phyloP scores from a whole-genome alignment of 2,888 invertebrate species.

The Cataglyphis altisquamis region DNA sequence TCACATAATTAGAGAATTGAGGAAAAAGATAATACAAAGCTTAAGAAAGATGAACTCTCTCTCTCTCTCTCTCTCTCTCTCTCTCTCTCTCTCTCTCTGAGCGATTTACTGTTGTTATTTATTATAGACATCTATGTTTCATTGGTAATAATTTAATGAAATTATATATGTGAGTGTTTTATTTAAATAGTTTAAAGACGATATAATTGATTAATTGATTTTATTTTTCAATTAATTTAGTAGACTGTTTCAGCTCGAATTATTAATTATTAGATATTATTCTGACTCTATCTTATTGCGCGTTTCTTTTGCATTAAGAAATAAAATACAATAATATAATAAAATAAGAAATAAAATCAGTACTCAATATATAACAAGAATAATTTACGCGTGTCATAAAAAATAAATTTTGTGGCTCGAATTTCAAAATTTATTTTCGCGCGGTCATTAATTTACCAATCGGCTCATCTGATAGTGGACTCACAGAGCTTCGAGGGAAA shows the following conservation, averaged over 20 bases:
- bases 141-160: not conserved
- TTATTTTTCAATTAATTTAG: not conserved
- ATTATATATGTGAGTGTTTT: not conserved
- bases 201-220: not conserved
- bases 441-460: not conserved
- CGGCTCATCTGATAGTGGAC: not conserved
- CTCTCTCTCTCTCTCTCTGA: not conserved
- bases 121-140: not conserved
- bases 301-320: not conserved
- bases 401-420: not conserved
- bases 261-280: not conserved
- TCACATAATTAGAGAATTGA: not conserved
- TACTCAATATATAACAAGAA: no score
- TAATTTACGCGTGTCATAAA: not conserved
- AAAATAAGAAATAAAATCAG: not conserved
- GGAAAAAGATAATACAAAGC: not conserved
- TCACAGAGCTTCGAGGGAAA: not conserved
- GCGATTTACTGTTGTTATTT: not conserved
- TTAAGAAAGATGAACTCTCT: not conserved
- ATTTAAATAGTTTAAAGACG: not conserved
- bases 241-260: not conserved
- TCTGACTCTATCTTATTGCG: not conserved
- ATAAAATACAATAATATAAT: not conserved
- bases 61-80: not conserved
- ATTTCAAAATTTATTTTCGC: constrained; percentile 16